Evolutionary conservation across 2,888 invertebrate species (phyloP), one percentile per base, ranked within the genome.

Genomic region (Allophyes oxyacanthae): DNA sequence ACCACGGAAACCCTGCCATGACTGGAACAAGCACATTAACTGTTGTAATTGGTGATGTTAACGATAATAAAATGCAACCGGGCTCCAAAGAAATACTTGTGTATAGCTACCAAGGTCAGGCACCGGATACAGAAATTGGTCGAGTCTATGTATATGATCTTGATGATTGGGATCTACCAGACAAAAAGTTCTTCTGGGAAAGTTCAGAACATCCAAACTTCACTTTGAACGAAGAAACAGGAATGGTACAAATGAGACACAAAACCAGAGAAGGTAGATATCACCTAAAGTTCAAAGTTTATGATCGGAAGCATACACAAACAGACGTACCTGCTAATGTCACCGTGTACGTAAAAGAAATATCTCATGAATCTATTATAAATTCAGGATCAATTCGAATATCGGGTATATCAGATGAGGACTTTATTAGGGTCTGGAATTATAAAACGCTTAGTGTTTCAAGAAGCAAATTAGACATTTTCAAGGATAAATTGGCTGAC

Each of bases 51-150:
- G 99, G 99, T 15, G 99, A 99, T 90, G 97, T 98, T 15, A 99
- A 99, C 88, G 99, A 99, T 87, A 99, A 99, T 90, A 98, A 98
- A 92, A 99, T 99, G 98, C 98, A 98, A 84, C 98, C 99, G 0
- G 99, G 99, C 0, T 97, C 98, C 4, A 99, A 99, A 94, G 97
- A 99, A 72, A 98, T 99, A 81, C 97, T 99, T 84, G 98, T 99
- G 1, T 99, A 99, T 91, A 99, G 99, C 90, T 99, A 99, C 78
- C 95, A 98, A 95, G 97, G 98, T 10, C 97, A 97, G 89, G 97
- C 98, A 53, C 98, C 97, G 25, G 98, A 97, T 77, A 98, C 98
- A 0, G 97, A 97, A 87, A 97, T 99, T 66, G 99, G 99, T 32
- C 95, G 98, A 64, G 99, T 99, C 6, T 99, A 99, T 88, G 99